Conservation (phyloP, 2,888 invertebrate genomes). For the Andrena bucephala region DNA sequence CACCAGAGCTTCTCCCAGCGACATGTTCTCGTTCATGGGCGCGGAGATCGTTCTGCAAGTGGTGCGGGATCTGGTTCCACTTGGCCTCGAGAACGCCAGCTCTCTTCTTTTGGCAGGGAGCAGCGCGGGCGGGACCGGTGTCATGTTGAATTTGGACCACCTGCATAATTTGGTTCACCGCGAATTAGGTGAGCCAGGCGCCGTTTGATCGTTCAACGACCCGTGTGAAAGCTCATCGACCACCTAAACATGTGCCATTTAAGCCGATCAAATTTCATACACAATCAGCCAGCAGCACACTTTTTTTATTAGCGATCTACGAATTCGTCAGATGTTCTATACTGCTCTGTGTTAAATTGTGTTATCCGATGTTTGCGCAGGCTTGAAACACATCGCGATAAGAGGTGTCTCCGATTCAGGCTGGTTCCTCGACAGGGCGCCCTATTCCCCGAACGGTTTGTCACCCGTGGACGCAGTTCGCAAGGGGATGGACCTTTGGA, state of each 20-base stretch:
- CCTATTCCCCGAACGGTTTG: constrained; percentile 88
- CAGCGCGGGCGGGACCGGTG: constrained; percentile 97
- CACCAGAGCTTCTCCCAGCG: constrained; percentile 87
- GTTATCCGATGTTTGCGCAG: constrained; percentile 50
- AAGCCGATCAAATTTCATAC: not conserved
- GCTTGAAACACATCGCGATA: constrained; percentile 88
- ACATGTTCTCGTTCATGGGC: constrained; percentile 94
- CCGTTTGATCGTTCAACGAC: constrained; percentile 14
- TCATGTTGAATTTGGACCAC: constrained; percentile 95
- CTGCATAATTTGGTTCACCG: constrained; percentile 90
- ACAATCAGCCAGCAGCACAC: not conserved
- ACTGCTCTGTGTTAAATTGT: not conserved
- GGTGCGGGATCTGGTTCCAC: constrained; percentile 87
- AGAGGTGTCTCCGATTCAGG: constrained; percentile 96
- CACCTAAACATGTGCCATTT: constrained; percentile 6
- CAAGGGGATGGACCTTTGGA: constrained; percentile 92
- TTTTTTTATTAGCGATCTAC: not conserved
- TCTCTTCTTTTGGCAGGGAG: constrained; percentile 93
- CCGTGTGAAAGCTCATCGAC: not conserved
- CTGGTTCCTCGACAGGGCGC: constrained; percentile 96
- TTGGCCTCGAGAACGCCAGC: constrained; percentile 90
- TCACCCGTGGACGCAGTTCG: constrained; percentile 89
- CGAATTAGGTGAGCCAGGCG: constrained; percentile 82
- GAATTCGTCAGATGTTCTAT: not conserved
- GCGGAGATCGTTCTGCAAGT: constrained; percentile 93